Percentiles rank a stretch among this genome's conserved stretches.
phyloP scores from a whole-genome alignment of 2,797 vertebrate species.

The Lagorchestes hirsutus region DNA sequence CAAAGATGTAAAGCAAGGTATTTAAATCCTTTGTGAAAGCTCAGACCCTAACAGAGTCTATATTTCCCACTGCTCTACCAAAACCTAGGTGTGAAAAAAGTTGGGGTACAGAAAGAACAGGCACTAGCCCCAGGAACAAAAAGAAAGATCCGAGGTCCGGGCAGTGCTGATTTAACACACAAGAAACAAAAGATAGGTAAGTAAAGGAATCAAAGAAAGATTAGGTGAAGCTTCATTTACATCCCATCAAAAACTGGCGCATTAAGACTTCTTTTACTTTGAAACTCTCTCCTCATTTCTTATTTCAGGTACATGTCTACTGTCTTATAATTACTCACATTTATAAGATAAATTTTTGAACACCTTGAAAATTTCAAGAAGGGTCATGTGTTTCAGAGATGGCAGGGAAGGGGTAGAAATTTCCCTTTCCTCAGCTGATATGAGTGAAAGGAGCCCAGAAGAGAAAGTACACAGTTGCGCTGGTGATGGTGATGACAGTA shows the following conservation, averaged over 20 bases:
- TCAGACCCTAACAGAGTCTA: background rate
- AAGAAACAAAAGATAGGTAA: background rate
- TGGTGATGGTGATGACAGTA: background rate
- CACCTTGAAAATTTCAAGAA: background rate
- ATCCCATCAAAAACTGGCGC: background rate
- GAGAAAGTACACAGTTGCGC: background rate
- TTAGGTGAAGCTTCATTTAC: background rate
- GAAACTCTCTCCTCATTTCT: background rate
- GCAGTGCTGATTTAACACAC: background rate
- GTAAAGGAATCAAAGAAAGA: background rate
- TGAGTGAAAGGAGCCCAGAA: background rate
- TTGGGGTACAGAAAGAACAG: background rate
- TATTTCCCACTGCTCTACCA: background rate
- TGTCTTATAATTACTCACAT: background rate
- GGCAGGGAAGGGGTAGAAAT: background rate
- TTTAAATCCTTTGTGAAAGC: background rate
- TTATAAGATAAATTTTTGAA: background rate
- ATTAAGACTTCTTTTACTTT: background rate
- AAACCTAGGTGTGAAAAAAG: background rate
- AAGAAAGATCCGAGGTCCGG: background rate
- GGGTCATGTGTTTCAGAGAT: background rate
- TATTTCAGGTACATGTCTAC: background rate
- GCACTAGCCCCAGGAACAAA: background rate
- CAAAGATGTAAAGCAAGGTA: background rate
- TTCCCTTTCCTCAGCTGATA: background rate